A percentile compares a stretch with the other conserved stretches of the same genome.
Evolutionary conservation across 2,888 invertebrate genomes (phyloP).

Genomic region (Onthophagus sagittarius): DNA sequence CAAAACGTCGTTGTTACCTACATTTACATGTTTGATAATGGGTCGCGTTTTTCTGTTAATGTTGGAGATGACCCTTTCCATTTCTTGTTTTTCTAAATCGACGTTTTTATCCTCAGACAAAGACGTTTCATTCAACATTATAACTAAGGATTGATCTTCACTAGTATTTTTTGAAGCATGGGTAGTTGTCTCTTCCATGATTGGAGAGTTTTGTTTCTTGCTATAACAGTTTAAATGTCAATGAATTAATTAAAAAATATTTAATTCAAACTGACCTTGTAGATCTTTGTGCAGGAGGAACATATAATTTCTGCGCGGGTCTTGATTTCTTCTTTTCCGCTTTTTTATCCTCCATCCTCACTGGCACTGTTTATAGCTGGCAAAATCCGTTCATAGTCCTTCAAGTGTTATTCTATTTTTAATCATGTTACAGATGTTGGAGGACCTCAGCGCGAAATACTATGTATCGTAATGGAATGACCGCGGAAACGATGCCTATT

Average conservation of each 20-base stretch:
- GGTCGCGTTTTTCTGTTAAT: slow-evolving; percentile 43
- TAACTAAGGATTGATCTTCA: slow-evolving; percentile 23
- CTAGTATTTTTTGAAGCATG: slow-evolving; percentile 12
- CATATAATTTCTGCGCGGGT: slow-evolving; percentile 44
- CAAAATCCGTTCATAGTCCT: neutral
- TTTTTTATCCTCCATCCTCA: slow-evolving; percentile 15
- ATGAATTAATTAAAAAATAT: no score
- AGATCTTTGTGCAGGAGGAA: slow-evolving; percentile 45
- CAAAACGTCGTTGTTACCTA: slow-evolving; percentile 29
- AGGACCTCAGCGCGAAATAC: neutral
- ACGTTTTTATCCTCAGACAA: slow-evolving; percentile 35
- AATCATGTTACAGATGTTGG: neutral
- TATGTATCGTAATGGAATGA: neutral
- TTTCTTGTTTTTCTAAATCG: slow-evolving; percentile 43
- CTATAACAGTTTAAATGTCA: neutral
- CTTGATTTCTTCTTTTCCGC: slow-evolving; percentile 28
- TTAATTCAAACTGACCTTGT: slow-evolving; percentile 18
- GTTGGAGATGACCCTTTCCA: slow-evolving; percentile 43
- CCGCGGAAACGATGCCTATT: slow-evolving; percentile 22
- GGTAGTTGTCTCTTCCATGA: neutral
- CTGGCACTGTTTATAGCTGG: neutral
- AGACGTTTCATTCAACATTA: slow-evolving; percentile 22
- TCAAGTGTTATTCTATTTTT: neutral
- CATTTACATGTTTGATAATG: slow-evolving; percentile 43
- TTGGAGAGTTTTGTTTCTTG: neutral